Percentiles rank a stretch among this genome's conserved stretches.
These are phyloP conservation scores for Protaetia brevitarsis DNA, from an alignment of 1,140 invertebrate genomes.

Conservation along the genomic window DNA sequence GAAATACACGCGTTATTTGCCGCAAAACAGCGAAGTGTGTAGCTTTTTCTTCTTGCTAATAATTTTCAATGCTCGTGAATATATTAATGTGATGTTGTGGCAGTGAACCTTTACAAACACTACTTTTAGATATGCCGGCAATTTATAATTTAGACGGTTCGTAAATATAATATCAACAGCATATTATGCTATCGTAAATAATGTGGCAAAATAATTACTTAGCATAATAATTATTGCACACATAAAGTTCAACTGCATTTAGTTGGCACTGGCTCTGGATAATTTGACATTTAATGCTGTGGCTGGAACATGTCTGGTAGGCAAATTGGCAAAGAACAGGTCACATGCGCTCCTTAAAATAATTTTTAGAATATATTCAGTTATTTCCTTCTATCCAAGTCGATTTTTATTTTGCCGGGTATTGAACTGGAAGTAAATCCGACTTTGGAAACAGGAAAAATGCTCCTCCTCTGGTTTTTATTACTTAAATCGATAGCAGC, in stretches of 20 bases:
- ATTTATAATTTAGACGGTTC: not conserved
- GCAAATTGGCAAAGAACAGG: conserved; percentile 28
- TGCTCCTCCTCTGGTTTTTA: not conserved
- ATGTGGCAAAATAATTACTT: conserved; percentile 2
- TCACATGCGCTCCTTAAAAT: conserved; percentile 29
- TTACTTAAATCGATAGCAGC: not conserved
- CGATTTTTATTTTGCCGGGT: not conserved
- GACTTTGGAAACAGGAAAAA: not conserved
- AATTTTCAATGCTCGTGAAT: too few species aligned
- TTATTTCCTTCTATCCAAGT: conserved; percentile 12
- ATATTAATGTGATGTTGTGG: too few species aligned
- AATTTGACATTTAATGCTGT: conserved; percentile 27
- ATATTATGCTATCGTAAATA: not conserved
- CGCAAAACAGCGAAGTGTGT: too few species aligned
- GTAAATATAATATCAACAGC: not conserved
- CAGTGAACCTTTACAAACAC: not conserved
- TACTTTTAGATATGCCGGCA: not conserved
- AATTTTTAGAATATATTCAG: conserved; percentile 12
- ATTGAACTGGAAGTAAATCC: not conserved
- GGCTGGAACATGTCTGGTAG: conserved; percentile 27
- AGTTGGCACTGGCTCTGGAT: conserved; percentile 19
- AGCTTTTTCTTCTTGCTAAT: too few species aligned
- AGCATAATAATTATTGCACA: not conserved
- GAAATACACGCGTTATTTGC: too few species aligned
- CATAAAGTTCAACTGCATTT: conserved; percentile 16